Evolutionary conservation across 92 coral and sea anemone species (phyloP).

Genomic region (Porites divaricata): DNA sequence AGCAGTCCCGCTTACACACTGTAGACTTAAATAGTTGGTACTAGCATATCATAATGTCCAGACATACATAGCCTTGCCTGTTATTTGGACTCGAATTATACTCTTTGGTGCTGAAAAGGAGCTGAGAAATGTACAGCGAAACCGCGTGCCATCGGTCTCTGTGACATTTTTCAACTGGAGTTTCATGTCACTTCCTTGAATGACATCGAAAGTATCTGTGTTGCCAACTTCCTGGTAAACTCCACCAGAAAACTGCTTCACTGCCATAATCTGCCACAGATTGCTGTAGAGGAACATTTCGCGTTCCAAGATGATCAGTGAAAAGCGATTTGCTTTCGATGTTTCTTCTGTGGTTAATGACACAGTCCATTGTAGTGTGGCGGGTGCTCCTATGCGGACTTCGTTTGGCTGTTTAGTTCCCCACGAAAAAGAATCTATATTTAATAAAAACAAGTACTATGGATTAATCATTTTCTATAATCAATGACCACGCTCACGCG

Average conservation of each 20-base stretch:
- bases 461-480: not conserved
- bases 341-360: constrained; percentile 55
- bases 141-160: constrained; percentile 62
- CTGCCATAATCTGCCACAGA: constrained; percentile 67
- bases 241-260: constrained; percentile 43
- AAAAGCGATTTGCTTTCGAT: constrained; percentile 46
- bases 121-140: constrained; percentile 75
- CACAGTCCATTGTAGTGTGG: constrained; percentile 61
- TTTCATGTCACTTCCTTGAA: constrained; percentile 43
- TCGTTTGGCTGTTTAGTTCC: constrained; percentile 18
- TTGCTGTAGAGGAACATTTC: constrained; percentile 73
- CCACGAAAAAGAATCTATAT: constrained; percentile 48
- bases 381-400: constrained; percentile 50
- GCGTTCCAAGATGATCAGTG: constrained; percentile 68
- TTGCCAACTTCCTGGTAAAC: constrained; percentile 21
- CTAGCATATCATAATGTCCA: too few species aligned
- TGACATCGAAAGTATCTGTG: constrained; percentile 18
- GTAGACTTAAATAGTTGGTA: too few species aligned
- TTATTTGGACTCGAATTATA: constrained; percentile 47
- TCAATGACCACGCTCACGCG: not conserved
- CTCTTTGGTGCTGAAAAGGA: constrained; percentile 63
- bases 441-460: not conserved
- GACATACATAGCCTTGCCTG: constrained; percentile 41
- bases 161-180: constrained; percentile 47
- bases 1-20: too few species aligned